Evolutionary conservation across 2,888 invertebrate species (phyloP), one percentile per base, ranked within the genome.

Genomic region (Tromatobia lineatoria): DNA sequence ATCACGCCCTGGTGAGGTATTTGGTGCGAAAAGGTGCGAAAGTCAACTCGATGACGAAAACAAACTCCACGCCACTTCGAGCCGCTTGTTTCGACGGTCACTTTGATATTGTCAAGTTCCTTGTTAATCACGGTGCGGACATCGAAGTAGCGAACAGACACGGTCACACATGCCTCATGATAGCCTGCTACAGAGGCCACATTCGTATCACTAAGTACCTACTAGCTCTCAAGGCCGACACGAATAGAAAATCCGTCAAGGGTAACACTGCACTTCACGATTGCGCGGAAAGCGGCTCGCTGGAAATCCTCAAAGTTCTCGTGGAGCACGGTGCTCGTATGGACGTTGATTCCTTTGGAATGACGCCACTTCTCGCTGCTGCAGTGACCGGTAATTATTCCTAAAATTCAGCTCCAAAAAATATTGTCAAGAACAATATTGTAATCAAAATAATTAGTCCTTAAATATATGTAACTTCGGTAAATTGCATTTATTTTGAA

Each of bases 31-130:
- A 97, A 85, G 97, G 97, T 67, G 99, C 99, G 75, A 96, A 97
- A 91, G 98, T 99, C 78, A 99, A 99, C 95, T 97, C 98, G 87
- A 98, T 98, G 66, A 99, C 99, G 13, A 95, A 97, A 88, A 99
- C 99, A 29, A 98, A 98, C 94, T 99, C 99, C 88, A 99, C 99
- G 20, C 99, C 99, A 1, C 95, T 99, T 34, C 94, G 99, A 80
- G 99, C 99, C 1, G 99, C 99, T 67, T 99, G 99, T 94, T 99
- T 99, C 94, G 99, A 99, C 94, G 99, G 99, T 29, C 98, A 99
- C 92, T 96, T 97, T 91, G 98, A 98, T 90, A 99, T 99, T 89
- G 99, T 99, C 87, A 97, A 97, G 94, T 99, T 97, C 94, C 95
- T 99, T 88, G 97, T 99, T 84, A 96, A 97, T 91, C 96, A 97